Base-by-base conservation (phyloP, 2,113 vertebrate genomes). In the Lucifuga dentata region DNA sequence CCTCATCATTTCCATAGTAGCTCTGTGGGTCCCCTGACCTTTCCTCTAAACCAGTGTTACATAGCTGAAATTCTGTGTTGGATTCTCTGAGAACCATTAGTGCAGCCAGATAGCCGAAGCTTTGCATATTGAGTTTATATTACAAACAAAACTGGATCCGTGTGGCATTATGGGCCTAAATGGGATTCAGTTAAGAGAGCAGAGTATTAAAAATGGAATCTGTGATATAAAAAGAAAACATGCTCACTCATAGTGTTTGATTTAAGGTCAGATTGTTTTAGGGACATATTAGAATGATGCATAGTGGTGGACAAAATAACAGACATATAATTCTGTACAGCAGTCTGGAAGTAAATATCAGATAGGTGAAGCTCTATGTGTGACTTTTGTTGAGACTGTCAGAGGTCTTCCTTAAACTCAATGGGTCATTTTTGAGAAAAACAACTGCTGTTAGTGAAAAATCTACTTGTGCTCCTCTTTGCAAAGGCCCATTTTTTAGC, bases 21-120 rank as follows among this genome's bases (percentile, higher is more conserved):
- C 60, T 59, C 65, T 0, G 13, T 41, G 81, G 84, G 69, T 81
- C 50, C 63, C 79, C 78, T 82, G 82, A 86, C 63, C 85, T 78
- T 80, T 13, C 45, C 24, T 39, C 15, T 23, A 43, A 76, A 41
- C 49, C 26, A 1, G n/a, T 4, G 23, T 68, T 63, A 12, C 48
- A 69, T 86, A 81, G 81, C 68, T 65, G n/a, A 49, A 51, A 32
- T 33, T 46, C 64, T 81, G 46, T 64, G 39, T 81, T 71, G 60
- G 60, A 66, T 10, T 5, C 39, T 39, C 13, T 5, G 5, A 67
- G 35, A 33, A 19, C 43, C 13, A 0, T 16, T 5, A 26, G 8
- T n/a, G 4, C 11, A 46, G 55, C 41, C 7, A 32, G 63, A 50
- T 17, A 8, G 41, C 10, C 50, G 20, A 32, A 63, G 44, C 5